Evolutionary conservation across 2,888 invertebrate genomes (phyloP), one percentile per base, ranked within the genome.

Genomic region (Salticus scenicus): DNA sequence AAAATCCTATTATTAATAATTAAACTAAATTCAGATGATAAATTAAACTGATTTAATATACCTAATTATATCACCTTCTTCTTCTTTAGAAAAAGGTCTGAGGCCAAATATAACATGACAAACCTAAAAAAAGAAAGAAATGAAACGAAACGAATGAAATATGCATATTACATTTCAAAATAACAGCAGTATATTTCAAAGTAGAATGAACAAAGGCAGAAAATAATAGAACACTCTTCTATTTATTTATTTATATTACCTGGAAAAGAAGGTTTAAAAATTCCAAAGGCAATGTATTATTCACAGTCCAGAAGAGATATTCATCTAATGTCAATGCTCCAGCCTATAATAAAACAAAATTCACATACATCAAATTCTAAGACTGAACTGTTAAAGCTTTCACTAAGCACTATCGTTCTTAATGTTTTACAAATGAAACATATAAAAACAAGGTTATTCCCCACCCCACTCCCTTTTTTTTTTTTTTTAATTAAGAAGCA

Each of bases 41-140:
- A n/a, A n/a, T n/a, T n/a, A n/a, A 41, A 71, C 41, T 73, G 30
- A 31, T 64, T 33, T 10, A 37, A 7, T 4, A 28, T 66, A 88
- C 88, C 88, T 88, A 28, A 88, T 95, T 93, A 96, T 95, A 89
- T 95, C 95, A 85, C 94, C 93, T 92, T 97, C 97, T 90, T 96
- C 95, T 89, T 95, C 94, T 77, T 94, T 93, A 90, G 95, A 95
- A 89, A 94, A 94, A 17, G 97, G 97, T 90, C 94, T 93, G 69
- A 97, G 92, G 0, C 97, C 97, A 88, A 97, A 93, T 64, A 96
- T 95, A 63, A 97, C 94, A 92, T 97, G 97, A 91, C 97, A 96
- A 87, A 97, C 94, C 93, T 93, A 30, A 64, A 72, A 72, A 31
- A 73, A 72, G 37, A 24, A 69, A 57, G 17, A 28, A 67, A 51